These are phyloP conservation scores for Saguinus midas DNA, from an alignment of 2,113 vertebrate species.

Conservation along the genomic window DNA sequence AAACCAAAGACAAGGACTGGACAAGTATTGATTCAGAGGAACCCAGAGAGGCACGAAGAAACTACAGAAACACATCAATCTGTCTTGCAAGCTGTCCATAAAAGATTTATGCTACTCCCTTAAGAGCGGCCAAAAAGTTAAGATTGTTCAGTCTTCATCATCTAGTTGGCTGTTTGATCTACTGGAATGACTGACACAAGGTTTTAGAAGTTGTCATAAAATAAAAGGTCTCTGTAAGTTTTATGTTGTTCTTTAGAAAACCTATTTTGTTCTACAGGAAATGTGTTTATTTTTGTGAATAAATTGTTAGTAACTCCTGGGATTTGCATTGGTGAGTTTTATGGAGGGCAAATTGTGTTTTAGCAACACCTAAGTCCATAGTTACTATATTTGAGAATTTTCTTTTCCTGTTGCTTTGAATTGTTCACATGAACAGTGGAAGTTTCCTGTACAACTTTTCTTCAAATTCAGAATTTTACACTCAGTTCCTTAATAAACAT, in stretches of 20 bases:
- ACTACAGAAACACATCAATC: conserved; percentile 38
- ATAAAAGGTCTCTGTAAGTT: neutral
- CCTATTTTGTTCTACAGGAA: neutral
- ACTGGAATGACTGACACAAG: neutral
- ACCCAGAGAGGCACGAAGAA: conserved; percentile 19
- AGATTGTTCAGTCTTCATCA: conserved; percentile 29
- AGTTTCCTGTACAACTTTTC: neutral
- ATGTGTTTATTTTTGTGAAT: neutral
- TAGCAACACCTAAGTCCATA: neutral
- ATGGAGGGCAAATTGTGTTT: neutral
- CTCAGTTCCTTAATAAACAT: neutral
- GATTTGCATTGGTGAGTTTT: neutral
- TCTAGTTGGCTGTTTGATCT: neutral
- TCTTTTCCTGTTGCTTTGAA: neutral
- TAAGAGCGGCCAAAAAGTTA: conserved; percentile 17
- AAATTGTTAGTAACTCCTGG: neutral
- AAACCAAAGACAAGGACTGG: conserved; percentile 25
- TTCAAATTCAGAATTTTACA: neutral
- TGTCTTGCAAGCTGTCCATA: neutral
- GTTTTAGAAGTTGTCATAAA: neutral
- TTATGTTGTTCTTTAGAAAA: neutral
- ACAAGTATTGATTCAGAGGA: conserved; percentile 59
- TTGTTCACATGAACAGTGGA: neutral
- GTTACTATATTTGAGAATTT: neutral
- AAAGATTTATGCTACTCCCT: conserved; percentile 51